A percentile compares a stretch with the other conserved stretches of the same genome.
These are phyloP conservation scores for Rhabdomys pumilio DNA, from an alignment of 2,797 vertebrate species.

Conservation along the genomic window DNA sequence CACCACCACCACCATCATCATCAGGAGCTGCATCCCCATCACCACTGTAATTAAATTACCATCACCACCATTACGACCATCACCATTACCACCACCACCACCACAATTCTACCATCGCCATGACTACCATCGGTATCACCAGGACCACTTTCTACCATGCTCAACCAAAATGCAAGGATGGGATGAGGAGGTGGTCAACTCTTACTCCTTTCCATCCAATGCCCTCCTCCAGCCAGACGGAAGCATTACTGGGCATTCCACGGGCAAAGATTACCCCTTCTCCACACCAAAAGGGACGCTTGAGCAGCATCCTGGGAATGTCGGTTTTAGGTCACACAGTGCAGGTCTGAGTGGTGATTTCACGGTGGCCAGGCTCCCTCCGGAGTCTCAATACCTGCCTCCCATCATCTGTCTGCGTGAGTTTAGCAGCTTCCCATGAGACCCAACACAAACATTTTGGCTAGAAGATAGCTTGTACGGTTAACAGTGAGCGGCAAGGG, in stretches of 20 bases:
- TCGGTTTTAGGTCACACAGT: background rate
- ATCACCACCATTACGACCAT: fast-evolving
- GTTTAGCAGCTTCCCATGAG: background rate
- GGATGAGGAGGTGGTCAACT: fast-evolving
- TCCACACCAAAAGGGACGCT: background rate
- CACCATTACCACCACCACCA: fast-evolving
- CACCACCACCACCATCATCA: fast-evolving
- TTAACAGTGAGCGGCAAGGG: background rate
- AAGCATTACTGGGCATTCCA: background rate
- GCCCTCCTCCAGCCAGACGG: fast-evolving
- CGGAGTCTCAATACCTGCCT: background rate
- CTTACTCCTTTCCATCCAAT: background rate
- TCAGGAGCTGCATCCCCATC: fast-evolving
- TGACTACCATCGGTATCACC: background rate
- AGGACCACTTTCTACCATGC: background rate
- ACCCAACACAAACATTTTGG: background rate
- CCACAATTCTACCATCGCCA: no score
- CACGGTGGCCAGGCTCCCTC: no score
- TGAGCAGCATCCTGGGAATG: background rate
- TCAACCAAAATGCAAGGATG: background rate
- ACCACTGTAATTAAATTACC: fast-evolving
- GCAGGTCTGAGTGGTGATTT: background rate
- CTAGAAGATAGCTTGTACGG: background rate
- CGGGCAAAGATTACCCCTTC: background rate
- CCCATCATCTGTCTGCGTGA: background rate